A percentile compares a stretch with the other conserved stretches of the same genome.
Conservation (phyloP, 2,113 vertebrate genomes). For the Gnathonemus longibarbis region DNA sequence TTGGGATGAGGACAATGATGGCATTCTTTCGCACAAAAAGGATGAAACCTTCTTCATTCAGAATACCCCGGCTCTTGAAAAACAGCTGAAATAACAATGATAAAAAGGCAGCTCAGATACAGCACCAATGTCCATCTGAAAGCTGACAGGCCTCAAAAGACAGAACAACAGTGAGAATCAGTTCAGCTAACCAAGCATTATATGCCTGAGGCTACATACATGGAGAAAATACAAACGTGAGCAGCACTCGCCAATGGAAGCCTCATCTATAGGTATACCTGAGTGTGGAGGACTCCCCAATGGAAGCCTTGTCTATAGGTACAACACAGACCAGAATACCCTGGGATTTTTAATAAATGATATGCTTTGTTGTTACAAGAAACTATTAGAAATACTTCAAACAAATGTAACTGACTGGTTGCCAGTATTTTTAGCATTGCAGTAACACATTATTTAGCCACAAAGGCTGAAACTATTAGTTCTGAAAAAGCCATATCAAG, state of each 20-base stretch:
- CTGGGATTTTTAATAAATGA: too few relatives aligned
- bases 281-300: conserved; percentile 71
- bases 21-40: conserved; percentile 95
- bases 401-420: too few relatives aligned
- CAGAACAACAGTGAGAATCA: not conserved
- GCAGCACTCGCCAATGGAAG: too few relatives aligned
- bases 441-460: too few relatives aligned
- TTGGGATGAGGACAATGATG: conserved; percentile 90
- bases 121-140: too few relatives aligned
- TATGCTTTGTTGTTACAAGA: too few relatives aligned
- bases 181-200: not conserved
- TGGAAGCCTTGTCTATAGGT: too few relatives aligned
- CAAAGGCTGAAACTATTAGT: too few relatives aligned
- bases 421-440: too few relatives aligned
- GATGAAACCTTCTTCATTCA: conserved; percentile 89
- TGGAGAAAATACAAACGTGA: conserved; percentile 67
- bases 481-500: too few relatives aligned
- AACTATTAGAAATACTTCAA: too few relatives aligned
- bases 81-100: conserved; percentile 71
- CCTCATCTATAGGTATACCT: conserved; percentile 54
- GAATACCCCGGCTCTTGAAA: conserved; percentile 83
- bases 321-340: too few relatives aligned
- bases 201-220: not conserved
- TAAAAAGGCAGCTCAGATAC: not conserved
- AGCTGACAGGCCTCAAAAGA: not conserved